Evolutionary conservation across 2,113 vertebrate species (phyloP), one percentile per base, ranked within the genome.

Genomic region (Saccopteryx leptura): DNA sequence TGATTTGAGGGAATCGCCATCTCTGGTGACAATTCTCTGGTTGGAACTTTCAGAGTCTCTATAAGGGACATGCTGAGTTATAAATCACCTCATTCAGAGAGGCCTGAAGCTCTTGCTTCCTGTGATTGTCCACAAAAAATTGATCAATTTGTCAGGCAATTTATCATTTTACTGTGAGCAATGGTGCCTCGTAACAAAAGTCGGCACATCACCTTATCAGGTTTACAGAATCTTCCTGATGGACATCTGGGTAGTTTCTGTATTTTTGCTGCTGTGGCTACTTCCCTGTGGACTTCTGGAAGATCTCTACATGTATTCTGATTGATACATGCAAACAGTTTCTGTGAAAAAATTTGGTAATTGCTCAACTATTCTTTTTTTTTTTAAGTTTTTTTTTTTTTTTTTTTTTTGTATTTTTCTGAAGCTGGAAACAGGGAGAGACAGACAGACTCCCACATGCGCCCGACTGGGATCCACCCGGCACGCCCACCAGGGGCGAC

Each of bases 171-270:
- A 46, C 61, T 21, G 9, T 46, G 65, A 63, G 46, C n/a, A 58
- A 0, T n/a, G 39, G 31, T 75, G 9, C 46, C 39, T 58, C 18
- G 6, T 74, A 46, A 89, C 48, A 61, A 63, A 63, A 24, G 18
- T 61, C 58, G 61, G 28, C 63, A 17, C 54, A 58, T 12, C 1
- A 39, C 65, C 33, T 76, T n/a, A 31, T 65, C 24, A 13, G 58
- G 58, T 89, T 94, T 78, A 24, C 26, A 93, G 83, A 93, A 82
- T 91, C 52, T 68, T 89, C 0, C 23, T 93, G 26, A 10, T 76
- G n/a, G 56, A 46, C 13, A 31, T 56, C 56, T 17, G 24, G 18
- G 26, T 60, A 39, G 17, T 89, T 92, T 74, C 12, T 33, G 69
- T 24, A 28, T 69, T 69, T 76, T 78, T 91, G 26, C 14, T 60